Evolutionary conservation across 1,140 invertebrate genomes (phyloP), one percentile per base, ranked within the genome.

Genomic region (Meloidogyne floridensis): DNA sequence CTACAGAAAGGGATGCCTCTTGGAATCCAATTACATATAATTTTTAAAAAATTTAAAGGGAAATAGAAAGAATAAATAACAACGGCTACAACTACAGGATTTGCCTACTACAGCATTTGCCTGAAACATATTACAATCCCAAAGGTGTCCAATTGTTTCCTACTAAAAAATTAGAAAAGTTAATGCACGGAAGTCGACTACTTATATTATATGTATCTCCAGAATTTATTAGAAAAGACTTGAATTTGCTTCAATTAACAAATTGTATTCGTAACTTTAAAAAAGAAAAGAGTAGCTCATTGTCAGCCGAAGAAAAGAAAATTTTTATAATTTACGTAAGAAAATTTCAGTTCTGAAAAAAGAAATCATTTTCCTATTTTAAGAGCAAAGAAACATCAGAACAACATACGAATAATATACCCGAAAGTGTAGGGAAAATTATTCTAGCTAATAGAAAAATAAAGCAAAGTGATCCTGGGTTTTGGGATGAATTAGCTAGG

Each of bases 121-220:
- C 59, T 89, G 74, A 81, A 18, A 82, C 77, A 6, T 78, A 82
- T 6, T 76, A 74, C n/a, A 73, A 65, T 9, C 82, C 80, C 32
- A 32, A 32, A 32, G 32, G 32, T 32, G 32, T 32, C 32, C 32
- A 32, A 32, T 32, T 32, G 32, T 32, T 32, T 32, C 32, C 32
- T 32, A 32, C 32, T 18, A 6, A 65, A n/a, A 1, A 4, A n/a
- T 65, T 65, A 65, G n/a, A 65, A n/a, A 65, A 65, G 4, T 65
- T 18, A n/a, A 65, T 65, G 3, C 5, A n/a, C 15, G 15, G 5
- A 18, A 65, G 59, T 65, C 15, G n/a, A 65, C 10, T 65, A 65
- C n/a, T 65, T n/a, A 65, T 65, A n/a, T n/a, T 65, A 65, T 65
- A 65, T 65, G 4, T 65, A 65, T 65, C 59, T 65, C n/a, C 0